Base-by-base conservation (phyloP, 2,113 vertebrate genomes). In the Empidonax traillii region DNA sequence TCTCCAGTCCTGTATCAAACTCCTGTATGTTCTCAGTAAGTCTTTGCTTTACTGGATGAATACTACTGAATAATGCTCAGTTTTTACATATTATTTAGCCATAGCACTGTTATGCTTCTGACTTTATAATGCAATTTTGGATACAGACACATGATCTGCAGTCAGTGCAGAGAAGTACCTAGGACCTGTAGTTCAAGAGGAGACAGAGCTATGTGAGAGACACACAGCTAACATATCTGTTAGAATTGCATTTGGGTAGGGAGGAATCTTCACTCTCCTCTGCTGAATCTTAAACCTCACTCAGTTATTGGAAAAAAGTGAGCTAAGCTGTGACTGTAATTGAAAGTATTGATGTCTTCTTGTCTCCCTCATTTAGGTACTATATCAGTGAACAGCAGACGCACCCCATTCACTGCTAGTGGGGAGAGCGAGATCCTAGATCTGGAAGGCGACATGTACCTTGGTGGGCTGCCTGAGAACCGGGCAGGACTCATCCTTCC, bases 361-460 rank as follows among this genome's bases (percentile, higher is more conserved):
- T 61, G 1, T 93, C 28, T 39, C 81, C 30, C 58, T 90, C 59
- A 0, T 75, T 12, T 94, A 99, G 99, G 99, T 93, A 99, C 99
- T 95, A 99, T 99, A 95, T 99, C 99, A 3, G 99, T 99, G 97
- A 99, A 99, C 98, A 99, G 98, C 97, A 99, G 98, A 30, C 98
- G 99, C 87, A 99, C 98, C 1, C 99, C 99, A 0, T 99, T 99
- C 97, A 99, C 99, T 0, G 99, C 99, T 61, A 99, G 98, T 0
- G 99, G 99, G 25, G 99, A 99, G 96, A 99, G 99, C 3, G 99
- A 99, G 97, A 99, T 99, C 95, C 90, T 99, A 22, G 99, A 99
- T 96, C 97, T 99, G 93, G 99, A 99, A 93, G 99, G 99, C 1
- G 99, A 99, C 96, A 99, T 99, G 98, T 99, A 99, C 94, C 98